phyloP scores from a whole-genome alignment of 2,113 vertebrate species.

The Lethenteron reissneri region DNA sequence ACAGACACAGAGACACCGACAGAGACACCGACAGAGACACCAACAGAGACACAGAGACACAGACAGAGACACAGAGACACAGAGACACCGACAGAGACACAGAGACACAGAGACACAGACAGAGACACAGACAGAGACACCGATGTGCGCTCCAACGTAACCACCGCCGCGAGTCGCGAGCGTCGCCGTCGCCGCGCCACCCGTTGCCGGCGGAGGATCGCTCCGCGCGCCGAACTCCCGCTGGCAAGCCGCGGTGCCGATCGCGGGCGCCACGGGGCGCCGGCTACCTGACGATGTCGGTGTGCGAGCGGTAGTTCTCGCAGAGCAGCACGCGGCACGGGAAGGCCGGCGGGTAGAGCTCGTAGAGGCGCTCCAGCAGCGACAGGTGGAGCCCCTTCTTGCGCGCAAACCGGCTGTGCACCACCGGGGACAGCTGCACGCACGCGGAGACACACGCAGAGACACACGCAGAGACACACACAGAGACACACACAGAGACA shows the following conservation, averaged over 20 bases:
- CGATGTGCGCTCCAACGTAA: too few species aligned
- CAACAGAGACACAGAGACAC: background rate
- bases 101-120: background rate
- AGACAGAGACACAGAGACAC: background rate
- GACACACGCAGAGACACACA: too few species aligned
- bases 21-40: background rate
- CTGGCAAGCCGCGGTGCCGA: too few species aligned
- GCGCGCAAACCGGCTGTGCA: conserved; percentile 96
- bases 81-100: background rate
- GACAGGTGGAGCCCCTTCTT: conserved; percentile 92
- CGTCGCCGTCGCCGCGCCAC: too few species aligned
- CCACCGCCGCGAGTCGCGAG: too few species aligned
- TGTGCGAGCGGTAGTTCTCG: conserved; percentile 98
- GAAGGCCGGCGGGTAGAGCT: conserved; percentile 84
- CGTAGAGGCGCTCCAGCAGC: conserved; percentile 77
- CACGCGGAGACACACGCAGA: too few species aligned
- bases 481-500: too few species aligned
- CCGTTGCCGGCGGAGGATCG: too few species aligned
- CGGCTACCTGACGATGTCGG: conserved; percentile 99
- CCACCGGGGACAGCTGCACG: conserved; percentile 86
- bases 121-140: background rate
- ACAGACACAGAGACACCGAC: background rate
- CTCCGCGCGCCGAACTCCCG: too few species aligned
- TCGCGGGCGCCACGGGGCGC: conserved; percentile 17
- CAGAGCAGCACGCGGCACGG: conserved; percentile 95